phyloP scores from a whole-genome alignment of 2,797 vertebrate species.

The Denticeps clupeoides region DNA sequence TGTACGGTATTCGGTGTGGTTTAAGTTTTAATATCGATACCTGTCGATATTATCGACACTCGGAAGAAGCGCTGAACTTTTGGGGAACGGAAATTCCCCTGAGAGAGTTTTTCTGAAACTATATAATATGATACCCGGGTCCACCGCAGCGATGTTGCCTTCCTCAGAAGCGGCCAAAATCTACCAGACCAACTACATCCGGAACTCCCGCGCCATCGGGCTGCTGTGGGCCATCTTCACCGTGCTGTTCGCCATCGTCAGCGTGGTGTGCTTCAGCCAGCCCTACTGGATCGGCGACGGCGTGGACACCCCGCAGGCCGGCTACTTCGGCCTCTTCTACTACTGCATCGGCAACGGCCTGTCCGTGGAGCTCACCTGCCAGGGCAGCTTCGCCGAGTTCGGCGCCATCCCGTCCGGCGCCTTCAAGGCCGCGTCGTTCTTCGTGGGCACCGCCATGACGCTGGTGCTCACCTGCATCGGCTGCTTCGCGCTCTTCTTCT shows the following conservation, averaged over 20 bases:
- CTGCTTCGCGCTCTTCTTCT: slow-evolving; percentile 93
- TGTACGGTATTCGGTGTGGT: no score
- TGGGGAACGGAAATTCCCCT: no score
- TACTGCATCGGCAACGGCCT: slow-evolving; percentile 82
- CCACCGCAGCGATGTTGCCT: slow-evolving; percentile 80
- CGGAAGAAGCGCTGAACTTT: no score
- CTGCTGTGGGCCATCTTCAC: slow-evolving; percentile 96
- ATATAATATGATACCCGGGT: slow-evolving; percentile 60
- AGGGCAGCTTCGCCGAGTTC: slow-evolving; percentile 93
- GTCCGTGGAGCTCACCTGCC: slow-evolving; percentile 78
- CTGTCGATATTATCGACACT: no score
- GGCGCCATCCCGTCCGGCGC: slow-evolving; percentile 78
- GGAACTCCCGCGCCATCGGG: slow-evolving; percentile 90
- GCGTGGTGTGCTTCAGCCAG: slow-evolving; percentile 92
- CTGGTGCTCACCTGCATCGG: slow-evolving; percentile 84
- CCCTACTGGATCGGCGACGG: slow-evolving; percentile 96
- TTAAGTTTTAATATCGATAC: no score
- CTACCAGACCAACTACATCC: slow-evolving; percentile 90
- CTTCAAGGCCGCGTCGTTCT: slow-evolving; percentile 94
- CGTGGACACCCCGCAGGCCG: slow-evolving; percentile 84
- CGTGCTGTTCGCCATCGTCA: slow-evolving; percentile 89
- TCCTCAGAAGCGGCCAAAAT: slow-evolving; percentile 89
- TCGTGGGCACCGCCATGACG: slow-evolving; percentile 93
- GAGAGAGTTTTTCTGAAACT: slow-evolving; percentile 25
- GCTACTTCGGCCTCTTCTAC: slow-evolving; percentile 95